Evolutionary conservation across 2,113 vertebrate species (phyloP).

Genomic region (Polypterus senegalus): DNA sequence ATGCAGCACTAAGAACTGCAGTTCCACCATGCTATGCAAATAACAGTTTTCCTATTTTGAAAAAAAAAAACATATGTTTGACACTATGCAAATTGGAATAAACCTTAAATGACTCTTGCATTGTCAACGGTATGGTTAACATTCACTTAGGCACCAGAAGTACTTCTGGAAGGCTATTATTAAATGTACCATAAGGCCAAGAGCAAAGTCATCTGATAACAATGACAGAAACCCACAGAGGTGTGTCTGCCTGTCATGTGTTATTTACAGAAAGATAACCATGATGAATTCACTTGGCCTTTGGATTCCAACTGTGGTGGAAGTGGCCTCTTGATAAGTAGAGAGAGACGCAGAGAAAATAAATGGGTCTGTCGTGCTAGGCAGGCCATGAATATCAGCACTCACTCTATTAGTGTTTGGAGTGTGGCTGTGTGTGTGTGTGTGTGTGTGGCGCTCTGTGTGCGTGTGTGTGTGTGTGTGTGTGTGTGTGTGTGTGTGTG

Average conservation of each 20-base stretch:
- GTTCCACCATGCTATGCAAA: too few species aligned
- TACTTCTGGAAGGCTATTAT: conserved; percentile 1
- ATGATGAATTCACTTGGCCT: conserved; percentile 8
- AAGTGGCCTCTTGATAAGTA: background rate
- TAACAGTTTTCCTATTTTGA: too few species aligned
- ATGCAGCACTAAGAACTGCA: too few species aligned
- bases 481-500: too few species aligned
- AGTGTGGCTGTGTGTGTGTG: too few species aligned
- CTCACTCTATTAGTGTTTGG: conserved; percentile 1
- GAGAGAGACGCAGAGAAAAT: conserved; percentile 1
- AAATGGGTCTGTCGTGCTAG: background rate
- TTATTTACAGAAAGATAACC: conserved; percentile 7
- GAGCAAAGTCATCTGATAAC: conserved; percentile 5
- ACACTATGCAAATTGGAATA: too few species aligned
- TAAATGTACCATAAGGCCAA: conserved; percentile 4
- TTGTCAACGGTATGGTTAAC: background rate
- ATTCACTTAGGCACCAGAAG: background rate
- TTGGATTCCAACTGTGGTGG: conserved; percentile 7
- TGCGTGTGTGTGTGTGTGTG: too few species aligned
- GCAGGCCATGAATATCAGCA: background rate
- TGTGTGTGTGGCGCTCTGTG: too few species aligned
- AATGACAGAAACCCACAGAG: conserved; percentile 4
- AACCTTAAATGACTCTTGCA: too few species aligned
- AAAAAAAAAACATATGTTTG: too few species aligned
- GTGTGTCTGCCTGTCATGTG: conserved; percentile 4